Evolutionary conservation across 2,888 invertebrate species (phyloP).

Genomic region (Platycnemis pennipes): DNA sequence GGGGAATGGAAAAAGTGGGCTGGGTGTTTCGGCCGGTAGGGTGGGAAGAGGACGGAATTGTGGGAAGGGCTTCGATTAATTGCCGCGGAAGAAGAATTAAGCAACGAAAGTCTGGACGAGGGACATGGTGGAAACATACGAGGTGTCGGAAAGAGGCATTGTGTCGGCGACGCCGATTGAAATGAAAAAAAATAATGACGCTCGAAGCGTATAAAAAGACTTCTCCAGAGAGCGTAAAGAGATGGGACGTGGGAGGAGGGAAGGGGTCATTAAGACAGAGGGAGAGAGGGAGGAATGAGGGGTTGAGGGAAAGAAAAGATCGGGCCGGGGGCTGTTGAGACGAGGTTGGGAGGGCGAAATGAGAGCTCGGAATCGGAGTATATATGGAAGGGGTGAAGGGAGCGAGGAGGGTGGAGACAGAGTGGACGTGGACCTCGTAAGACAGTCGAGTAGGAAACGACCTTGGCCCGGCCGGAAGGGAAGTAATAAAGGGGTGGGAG

Average conservation of each 20-base stretch:
- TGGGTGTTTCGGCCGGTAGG: not conserved
- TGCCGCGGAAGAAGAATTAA: constrained; percentile 6
- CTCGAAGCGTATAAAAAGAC: not conserved
- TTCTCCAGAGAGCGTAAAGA: not conserved
- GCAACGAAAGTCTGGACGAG: not conserved
- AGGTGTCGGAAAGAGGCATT: not conserved
- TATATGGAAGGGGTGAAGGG: not conserved
- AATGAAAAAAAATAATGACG: not conserved
- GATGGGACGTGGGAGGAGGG: no score
- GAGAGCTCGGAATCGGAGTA: not conserved
- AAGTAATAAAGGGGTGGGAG: not conserved
- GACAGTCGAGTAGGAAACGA: not conserved
- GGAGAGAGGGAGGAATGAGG: not conserved
- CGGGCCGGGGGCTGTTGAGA: not conserved
- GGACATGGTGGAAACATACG: not conserved
- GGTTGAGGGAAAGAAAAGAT: not conserved
- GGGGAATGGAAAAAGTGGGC: not conserved
- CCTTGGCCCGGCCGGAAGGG: not conserved
- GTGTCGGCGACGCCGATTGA: not conserved
- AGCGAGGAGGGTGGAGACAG: not conserved
- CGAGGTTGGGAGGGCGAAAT: not conserved
- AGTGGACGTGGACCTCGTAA: not conserved
- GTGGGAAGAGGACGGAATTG: not conserved
- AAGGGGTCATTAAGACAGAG: no score
- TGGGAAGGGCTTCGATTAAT: not conserved